Conservation (phyloP, 2,113 vertebrate species). For the Microtus montanus region DNA sequence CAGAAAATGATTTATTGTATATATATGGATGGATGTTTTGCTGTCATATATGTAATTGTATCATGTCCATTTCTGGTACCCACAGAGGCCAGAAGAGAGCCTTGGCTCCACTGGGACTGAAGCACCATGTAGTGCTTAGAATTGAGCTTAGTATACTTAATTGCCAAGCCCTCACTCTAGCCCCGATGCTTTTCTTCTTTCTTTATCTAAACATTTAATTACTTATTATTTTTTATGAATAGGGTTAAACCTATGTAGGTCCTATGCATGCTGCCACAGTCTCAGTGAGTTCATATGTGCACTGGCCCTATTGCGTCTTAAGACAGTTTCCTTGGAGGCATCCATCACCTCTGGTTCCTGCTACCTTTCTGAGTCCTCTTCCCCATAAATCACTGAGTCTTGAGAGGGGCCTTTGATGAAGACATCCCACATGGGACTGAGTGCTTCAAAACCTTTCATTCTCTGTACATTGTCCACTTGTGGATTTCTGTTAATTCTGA, state of each 20-base stretch:
- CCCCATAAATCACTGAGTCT: background rate
- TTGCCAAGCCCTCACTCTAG: background rate
- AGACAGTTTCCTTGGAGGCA: background rate
- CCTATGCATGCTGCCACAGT: background rate
- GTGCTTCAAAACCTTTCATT: background rate
- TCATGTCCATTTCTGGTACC: background rate
- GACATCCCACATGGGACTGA: background rate
- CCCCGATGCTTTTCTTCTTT: background rate
- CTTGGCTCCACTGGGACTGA: background rate
- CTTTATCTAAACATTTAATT: background rate
- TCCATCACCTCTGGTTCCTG: background rate
- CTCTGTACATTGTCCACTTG: background rate
- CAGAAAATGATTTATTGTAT: background rate
- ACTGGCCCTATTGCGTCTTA: background rate
- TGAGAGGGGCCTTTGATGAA: background rate
- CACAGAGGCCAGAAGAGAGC: background rate
- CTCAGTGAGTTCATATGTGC: background rate
- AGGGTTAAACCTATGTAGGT: background rate
- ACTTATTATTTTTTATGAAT: background rate
- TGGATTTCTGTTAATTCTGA: background rate
- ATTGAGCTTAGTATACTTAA: background rate
- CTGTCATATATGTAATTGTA: background rate
- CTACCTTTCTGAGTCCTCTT: background rate
- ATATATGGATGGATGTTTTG: background rate
- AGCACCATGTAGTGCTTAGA: background rate